Evolutionary conservation across 2,113 vertebrate genomes (phyloP).

Genomic region (Calyptomena viridis): DNA sequence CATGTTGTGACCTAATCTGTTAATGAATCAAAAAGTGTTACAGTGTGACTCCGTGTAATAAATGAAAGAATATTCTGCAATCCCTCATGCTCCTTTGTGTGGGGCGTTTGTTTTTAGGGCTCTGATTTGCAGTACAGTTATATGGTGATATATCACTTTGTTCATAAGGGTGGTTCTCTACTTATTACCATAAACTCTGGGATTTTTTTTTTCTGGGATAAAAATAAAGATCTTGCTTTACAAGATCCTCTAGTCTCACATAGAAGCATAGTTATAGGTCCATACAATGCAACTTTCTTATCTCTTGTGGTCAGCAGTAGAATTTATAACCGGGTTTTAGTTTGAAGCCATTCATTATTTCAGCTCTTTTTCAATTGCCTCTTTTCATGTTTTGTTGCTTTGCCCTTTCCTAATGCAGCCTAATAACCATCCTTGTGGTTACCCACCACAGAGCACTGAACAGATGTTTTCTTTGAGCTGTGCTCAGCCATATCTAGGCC

Average conservation of each 20-base stretch:
- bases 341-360: conserved; percentile 10
- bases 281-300: neutral
- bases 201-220: neutral
- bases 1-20: neutral
- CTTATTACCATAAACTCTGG: neutral
- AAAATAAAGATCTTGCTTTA: neutral
- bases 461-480: conserved; percentile 55
- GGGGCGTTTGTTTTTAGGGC: neutral
- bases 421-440: neutral
- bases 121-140: neutral
- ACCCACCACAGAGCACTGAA: neutral
- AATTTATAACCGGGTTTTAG: neutral
- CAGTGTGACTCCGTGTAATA: neutral
- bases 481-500: conserved; percentile 15
- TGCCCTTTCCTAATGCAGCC: neutral
- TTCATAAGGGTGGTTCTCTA: neutral
- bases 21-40: neutral
- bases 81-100: neutral
- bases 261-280: neutral
- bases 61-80: neutral
- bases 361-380: neutral
- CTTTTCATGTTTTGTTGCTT: neutral
- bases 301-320: neutral
- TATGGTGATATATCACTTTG: neutral
- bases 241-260: neutral